A percentile compares a stretch with the other conserved stretches of the same genome.
Conservation (phyloP, 2,888 invertebrate genomes). For the Machimus atricapillus region DNA sequence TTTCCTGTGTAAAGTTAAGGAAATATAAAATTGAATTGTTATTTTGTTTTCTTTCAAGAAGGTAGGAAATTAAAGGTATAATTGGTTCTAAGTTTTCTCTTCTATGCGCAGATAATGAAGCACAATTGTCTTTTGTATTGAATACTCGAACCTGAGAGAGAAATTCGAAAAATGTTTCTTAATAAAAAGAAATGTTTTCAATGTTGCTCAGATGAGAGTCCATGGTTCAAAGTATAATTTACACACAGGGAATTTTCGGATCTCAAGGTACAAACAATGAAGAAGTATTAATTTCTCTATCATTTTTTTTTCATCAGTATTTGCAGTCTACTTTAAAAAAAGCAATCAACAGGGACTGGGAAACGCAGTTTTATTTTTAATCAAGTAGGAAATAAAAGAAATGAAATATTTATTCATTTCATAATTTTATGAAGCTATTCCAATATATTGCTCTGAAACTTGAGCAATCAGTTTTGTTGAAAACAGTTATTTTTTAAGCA, state of each 20-base stretch:
- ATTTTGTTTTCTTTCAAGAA: background rate
- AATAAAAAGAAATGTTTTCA: too few relatives aligned
- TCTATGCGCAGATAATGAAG: too few relatives aligned
- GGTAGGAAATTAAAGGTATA: background rate
- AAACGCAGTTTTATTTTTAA: background rate
- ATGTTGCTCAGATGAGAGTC: too few relatives aligned
- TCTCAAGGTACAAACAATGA: too few relatives aligned
- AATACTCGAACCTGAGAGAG: too few relatives aligned
- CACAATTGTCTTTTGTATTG: too few relatives aligned
- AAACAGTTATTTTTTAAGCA: background rate
- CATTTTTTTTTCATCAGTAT: too few relatives aligned
- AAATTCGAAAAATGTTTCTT: too few relatives aligned
- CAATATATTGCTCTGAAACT: background rate
- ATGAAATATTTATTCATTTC: background rate
- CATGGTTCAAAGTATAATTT: too few relatives aligned
- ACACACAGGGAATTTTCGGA: too few relatives aligned
- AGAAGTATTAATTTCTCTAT: too few relatives aligned
- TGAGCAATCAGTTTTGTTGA: background rate
- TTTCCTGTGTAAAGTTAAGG: background rate
- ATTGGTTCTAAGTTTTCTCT: background rate
- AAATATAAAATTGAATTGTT: background rate
- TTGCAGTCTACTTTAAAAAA: too few relatives aligned
- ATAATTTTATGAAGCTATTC: background rate
- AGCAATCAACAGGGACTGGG: background rate
- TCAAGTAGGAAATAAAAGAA: background rate